phyloP scores from a whole-genome alignment of 53 echinoderm and acorn worm species.

The Henricia sp. region DNA sequence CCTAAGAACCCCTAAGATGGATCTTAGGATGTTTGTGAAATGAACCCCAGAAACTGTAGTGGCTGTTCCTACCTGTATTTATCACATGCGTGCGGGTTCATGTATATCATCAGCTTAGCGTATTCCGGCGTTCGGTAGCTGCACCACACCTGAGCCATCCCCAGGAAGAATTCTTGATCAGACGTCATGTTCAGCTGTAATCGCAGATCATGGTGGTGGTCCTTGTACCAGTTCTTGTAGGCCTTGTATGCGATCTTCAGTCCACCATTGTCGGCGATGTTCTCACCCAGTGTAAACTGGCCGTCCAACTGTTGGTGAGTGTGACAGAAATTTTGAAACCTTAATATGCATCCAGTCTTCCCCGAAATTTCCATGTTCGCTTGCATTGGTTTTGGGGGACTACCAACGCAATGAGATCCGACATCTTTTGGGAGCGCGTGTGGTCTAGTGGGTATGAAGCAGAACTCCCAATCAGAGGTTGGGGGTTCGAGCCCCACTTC shows the following conservation, averaged over 20 bases:
- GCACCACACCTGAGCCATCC: conserved; percentile 92
- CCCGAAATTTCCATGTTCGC: too few species aligned
- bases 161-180: conserved; percentile 84
- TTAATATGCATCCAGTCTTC: too few species aligned
- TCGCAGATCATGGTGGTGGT: conserved; percentile 27
- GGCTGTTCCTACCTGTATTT: conserved; percentile 77
- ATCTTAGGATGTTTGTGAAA: too few species aligned
- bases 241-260: conserved; percentile 77
- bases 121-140: conserved; percentile 74
- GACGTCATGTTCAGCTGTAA: conserved; percentile 51
- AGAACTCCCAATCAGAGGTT: too few species aligned
- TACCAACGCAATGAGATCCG: too few species aligned
- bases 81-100: conserved; percentile 74
- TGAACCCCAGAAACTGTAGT: too few species aligned
- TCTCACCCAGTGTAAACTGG: conserved; percentile 74
- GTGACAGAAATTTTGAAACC: too few species aligned
- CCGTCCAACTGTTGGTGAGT: conserved; percentile 71
- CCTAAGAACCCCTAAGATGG: too few species aligned
- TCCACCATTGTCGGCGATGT: conserved; percentile 96
- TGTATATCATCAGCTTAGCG: conserved; percentile 60
- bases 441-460: too few species aligned
- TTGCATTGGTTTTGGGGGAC: too few species aligned
- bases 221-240: conserved; percentile 67
- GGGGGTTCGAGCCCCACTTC: too few species aligned
- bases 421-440: too few species aligned